Conservation (phyloP, 2,888 invertebrate species). For the Leptinotarsa peninsularis region DNA sequence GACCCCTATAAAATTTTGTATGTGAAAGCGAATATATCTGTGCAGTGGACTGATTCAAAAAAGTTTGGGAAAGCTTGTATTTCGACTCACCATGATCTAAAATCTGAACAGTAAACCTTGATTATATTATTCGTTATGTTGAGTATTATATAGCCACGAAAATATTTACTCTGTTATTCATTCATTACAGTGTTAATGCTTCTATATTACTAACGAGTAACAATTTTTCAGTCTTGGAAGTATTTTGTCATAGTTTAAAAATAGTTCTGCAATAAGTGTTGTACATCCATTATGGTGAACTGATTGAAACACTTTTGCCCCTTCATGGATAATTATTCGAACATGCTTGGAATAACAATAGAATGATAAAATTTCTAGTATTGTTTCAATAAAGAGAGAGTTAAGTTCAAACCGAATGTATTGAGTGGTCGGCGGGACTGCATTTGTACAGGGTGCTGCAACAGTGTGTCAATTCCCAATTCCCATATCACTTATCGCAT, state of each 20-base stretch:
- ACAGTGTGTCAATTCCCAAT: no score
- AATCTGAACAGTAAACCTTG: not conserved
- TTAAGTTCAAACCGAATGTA: not conserved
- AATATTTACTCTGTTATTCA: slow-evolving; percentile 19
- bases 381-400: not conserved
- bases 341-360: slow-evolving; percentile 30
- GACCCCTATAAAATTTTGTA: slow-evolving; percentile 37
- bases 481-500: no score
- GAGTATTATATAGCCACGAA: not conserved
- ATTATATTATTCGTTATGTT: not conserved
- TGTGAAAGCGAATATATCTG: not conserved
- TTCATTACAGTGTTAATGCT: slow-evolving; percentile 35
- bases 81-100: slow-evolving; percentile 17
- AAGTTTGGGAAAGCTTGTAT: not conserved
- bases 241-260: slow-evolving; percentile 46
- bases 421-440: no score
- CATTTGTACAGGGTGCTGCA: no score
- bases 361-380: slow-evolving; percentile 19
- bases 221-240: slow-evolving; percentile 39
- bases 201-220: slow-evolving; percentile 33
- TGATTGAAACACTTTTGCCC: slow-evolving; percentile 10
- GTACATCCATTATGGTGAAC: slow-evolving; percentile 34
- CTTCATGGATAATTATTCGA: slow-evolving; percentile 30
- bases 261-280: slow-evolving; percentile 43
- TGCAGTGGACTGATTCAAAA: not conserved